Conservation (phyloP, 2,888 invertebrate species). For the Hylaea fasciaria region DNA sequence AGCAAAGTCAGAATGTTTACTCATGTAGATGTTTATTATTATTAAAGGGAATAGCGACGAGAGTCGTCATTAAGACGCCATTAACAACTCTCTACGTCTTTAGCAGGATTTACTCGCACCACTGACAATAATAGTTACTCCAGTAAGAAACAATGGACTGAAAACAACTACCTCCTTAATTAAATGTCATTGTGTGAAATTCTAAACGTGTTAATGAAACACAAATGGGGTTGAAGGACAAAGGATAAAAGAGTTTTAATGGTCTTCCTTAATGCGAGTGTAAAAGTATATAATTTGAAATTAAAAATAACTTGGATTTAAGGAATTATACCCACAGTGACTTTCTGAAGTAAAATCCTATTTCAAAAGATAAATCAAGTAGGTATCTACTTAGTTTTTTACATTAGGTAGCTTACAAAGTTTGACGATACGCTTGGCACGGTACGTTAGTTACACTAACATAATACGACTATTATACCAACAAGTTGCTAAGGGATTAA, state of each 20-base stretch:
- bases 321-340: no score
- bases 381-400: background rate
- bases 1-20: background rate
- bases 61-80: slow-evolving; percentile 58
- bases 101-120: slow-evolving; percentile 48
- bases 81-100: slow-evolving; percentile 59
- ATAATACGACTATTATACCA: no score
- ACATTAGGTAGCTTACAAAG: no score
- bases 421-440: no score
- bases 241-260: slow-evolving; percentile 40
- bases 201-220: slow-evolving; percentile 7
- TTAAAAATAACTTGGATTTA: background rate
- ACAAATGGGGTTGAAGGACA: slow-evolving; percentile 31
- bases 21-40: slow-evolving; percentile 22
- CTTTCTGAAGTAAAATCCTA: no score
- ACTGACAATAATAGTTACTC: background rate
- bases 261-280: slow-evolving; percentile 21
- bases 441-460: no score
- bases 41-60: slow-evolving; percentile 40
- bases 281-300: slow-evolving; percentile 18
- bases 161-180: slow-evolving; percentile 21
- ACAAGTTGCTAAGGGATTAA: no score
- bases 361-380: no score
- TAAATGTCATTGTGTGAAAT: slow-evolving; percentile 40
- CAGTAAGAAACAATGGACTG: slow-evolving; percentile 3